phyloP scores from a whole-genome alignment of 2,113 vertebrate species.

The Gymnorhina tibicen region DNA sequence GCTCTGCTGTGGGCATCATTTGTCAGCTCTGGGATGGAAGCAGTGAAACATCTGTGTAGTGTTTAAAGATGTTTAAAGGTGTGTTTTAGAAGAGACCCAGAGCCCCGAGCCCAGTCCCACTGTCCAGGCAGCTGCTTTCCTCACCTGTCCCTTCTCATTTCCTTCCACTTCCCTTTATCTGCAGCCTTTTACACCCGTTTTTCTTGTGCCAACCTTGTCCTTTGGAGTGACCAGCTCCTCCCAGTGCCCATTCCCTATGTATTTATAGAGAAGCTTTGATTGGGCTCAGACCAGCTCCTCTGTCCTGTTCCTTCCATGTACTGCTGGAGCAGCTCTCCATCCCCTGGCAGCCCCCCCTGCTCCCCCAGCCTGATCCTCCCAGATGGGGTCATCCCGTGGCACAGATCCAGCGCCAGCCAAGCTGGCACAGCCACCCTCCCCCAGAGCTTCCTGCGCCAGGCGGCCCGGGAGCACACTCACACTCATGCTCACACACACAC shows the following conservation, averaged over 20 bases:
- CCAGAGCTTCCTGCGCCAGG: background rate
- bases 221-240: background rate
- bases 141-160: background rate
- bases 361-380: background rate
- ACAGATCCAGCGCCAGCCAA: background rate
- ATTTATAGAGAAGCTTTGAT: background rate
- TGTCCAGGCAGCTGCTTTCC: background rate
- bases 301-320: background rate
- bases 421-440: background rate
- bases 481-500: background rate
- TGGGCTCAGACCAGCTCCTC: background rate
- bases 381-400: background rate
- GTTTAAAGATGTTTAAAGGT: background rate
- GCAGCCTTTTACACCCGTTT: background rate
- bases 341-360: background rate
- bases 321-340: background rate
- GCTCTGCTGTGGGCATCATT: background rate
- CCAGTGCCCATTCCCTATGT: background rate
- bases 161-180: background rate
- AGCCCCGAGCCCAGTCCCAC: fast-evolving
- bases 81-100: background rate
- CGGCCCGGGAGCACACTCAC: background rate
- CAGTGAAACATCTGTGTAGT: fast-evolving
- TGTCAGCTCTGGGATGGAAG: background rate
- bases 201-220: background rate